These are phyloP conservation scores for Limnothrissa miodon DNA, from an alignment of 2,113 vertebrate species.

Conservation along the genomic window DNA sequence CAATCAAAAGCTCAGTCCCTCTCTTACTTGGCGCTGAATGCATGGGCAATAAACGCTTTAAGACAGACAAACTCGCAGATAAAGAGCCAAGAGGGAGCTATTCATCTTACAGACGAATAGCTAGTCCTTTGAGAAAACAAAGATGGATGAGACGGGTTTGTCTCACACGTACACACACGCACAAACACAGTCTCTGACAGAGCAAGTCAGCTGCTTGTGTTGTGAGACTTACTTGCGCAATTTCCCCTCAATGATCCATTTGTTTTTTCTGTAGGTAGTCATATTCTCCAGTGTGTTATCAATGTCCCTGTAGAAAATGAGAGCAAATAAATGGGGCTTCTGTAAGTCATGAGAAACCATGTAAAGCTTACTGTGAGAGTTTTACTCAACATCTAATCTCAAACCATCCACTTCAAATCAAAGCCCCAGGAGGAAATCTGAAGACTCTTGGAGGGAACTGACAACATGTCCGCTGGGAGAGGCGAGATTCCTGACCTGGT, in stretches of 20 bases:
- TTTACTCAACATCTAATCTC: not conserved
- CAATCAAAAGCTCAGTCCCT: not conserved
- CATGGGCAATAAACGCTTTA: not conserved
- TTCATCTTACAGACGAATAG: not conserved
- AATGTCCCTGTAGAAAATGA: constrained; percentile 80
- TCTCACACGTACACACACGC: not conserved
- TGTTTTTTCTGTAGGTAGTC: constrained; percentile 87
- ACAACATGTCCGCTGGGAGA: not conserved
- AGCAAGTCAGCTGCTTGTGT: not conserved
- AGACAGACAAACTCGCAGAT: not conserved
- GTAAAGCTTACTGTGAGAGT: not conserved
- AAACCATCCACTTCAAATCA: not conserved
- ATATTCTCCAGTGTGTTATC: constrained; percentile 93
- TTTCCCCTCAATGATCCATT: constrained; percentile 95
- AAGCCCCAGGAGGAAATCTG: not conserved
- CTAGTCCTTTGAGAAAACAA: not conserved
- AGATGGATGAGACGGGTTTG: not conserved
- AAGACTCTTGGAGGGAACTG: not conserved
- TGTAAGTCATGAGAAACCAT: not conserved
- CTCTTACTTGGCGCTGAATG: too few relatives aligned
- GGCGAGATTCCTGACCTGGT: constrained; percentile 69
- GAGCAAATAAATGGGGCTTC: not conserved
- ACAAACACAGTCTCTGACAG: not conserved
- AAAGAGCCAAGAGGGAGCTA: not conserved
- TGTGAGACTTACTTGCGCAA: constrained; percentile 79